These are phyloP conservation scores for Dolomedes plantarius DNA, from an alignment of 2,888 invertebrate genomes.

Conservation along the genomic window DNA sequence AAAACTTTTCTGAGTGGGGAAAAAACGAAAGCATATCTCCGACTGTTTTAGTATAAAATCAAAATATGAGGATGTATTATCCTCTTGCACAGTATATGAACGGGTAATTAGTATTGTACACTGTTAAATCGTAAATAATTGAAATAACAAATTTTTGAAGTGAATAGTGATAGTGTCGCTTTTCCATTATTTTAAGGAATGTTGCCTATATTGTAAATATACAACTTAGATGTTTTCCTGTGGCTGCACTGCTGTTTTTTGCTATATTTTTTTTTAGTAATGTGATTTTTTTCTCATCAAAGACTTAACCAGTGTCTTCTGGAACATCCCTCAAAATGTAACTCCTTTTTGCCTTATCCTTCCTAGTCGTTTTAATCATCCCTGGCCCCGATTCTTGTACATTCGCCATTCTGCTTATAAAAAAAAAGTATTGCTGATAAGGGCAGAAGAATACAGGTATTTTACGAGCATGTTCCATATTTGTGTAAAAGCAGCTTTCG, in stretches of 20 bases:
- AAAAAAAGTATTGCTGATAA: conserved; percentile 27
- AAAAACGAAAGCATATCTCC: conserved; percentile 62
- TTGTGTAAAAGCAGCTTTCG: background rate
- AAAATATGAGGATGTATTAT: conserved; percentile 62
- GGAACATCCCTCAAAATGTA: background rate
- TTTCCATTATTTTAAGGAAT: conserved; percentile 68
- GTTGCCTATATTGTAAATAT: conserved; percentile 71
- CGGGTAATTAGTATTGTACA: conserved; percentile 72
- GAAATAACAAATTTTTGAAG: conserved; percentile 43
- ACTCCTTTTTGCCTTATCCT: conserved; percentile 17
- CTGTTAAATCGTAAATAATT: conserved; percentile 61
- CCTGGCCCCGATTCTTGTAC: conserved; percentile 13
- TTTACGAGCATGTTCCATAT: conserved; percentile 49
- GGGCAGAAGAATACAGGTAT: conserved; percentile 55
- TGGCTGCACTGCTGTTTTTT: conserved; percentile 63
- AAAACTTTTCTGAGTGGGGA: conserved; percentile 68
- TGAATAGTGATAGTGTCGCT: conserved; percentile 69
- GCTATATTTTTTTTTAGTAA: conserved; percentile 38
- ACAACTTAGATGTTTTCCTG: conserved; percentile 68
- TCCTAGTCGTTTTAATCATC: conserved; percentile 54
- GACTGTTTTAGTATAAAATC: conserved; percentile 68
- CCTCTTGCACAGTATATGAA: conserved; percentile 70
- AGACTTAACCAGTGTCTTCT: conserved; percentile 27
- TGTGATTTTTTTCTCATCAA: conserved; percentile 54
- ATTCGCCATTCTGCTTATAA: conserved; percentile 1